Evolutionary conservation across 2,113 vertebrate genomes (phyloP).

Genomic region (Panurus biarmicus): DNA sequence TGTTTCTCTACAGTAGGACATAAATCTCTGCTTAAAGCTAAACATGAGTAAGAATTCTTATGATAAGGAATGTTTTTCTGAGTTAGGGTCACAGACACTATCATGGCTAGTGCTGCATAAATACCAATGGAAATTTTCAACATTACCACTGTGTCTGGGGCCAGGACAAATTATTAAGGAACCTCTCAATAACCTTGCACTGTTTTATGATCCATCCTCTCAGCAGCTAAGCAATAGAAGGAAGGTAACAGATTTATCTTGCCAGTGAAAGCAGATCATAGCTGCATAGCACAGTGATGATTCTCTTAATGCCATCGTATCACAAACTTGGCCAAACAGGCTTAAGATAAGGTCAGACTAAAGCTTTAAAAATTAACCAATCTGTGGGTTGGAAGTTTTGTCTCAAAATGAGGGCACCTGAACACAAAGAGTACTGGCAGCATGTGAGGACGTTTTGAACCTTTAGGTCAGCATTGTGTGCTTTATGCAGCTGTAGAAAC

Average conservation of each 20-base stretch:
- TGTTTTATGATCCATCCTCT: not conserved
- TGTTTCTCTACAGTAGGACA: not conserved
- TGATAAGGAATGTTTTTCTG: not conserved
- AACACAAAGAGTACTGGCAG: not conserved
- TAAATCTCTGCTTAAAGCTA: not conserved
- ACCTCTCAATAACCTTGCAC: not conserved
- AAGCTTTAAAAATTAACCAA: not conserved
- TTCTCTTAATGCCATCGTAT: not conserved
- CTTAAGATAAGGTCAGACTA: not conserved
- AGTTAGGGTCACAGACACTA: not conserved
- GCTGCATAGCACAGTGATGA: not conserved
- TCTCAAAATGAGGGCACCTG: not conserved
- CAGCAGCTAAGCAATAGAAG: not conserved
- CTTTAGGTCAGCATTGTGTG: not conserved
- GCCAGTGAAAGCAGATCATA: not conserved
- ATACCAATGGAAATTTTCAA: not conserved
- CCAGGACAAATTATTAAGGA: constrained; percentile 18
- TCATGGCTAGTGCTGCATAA: not conserved
- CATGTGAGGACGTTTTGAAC: not conserved
- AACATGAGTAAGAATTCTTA: not conserved
- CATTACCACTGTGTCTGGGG: not conserved
- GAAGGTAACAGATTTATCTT: not conserved
- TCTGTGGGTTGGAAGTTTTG: not conserved
- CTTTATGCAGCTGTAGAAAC: not conserved
- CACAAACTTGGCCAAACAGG: not conserved